phyloP scores from a whole-genome alignment of 2,797 vertebrate genomes.

The Australoheros facetus region DNA sequence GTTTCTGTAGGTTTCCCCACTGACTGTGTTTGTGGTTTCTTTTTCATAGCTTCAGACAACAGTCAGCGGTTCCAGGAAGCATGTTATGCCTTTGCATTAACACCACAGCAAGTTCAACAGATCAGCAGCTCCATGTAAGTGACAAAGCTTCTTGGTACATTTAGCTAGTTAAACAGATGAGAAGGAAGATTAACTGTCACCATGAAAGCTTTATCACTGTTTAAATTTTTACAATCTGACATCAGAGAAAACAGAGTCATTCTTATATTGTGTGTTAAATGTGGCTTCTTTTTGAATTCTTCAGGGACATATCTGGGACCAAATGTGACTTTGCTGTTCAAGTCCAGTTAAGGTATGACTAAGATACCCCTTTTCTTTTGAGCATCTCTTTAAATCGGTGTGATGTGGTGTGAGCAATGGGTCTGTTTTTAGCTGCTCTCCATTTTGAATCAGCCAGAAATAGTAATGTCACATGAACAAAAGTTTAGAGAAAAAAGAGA shows the following conservation, averaged over 20 bases:
- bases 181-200: neutral
- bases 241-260: neutral
- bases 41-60: conserved; percentile 89
- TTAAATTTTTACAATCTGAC: neutral
- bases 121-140: conserved; percentile 99
- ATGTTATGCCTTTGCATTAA: conserved; percentile 97
- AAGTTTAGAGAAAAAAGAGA: neutral
- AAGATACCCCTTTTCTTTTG: neutral
- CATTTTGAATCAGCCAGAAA: conserved; percentile 17
- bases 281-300: conserved; percentile 31
- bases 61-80: conserved; percentile 98
- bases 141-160: neutral
- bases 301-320: conserved; percentile 99
- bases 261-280: neutral
- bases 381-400: conserved; percentile 7
- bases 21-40: conserved; percentile 26
- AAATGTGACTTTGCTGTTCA: conserved; percentile 99
- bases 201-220: neutral
- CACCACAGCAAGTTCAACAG: conserved; percentile 97
- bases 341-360: conserved; percentile 94
- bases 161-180: neutral
- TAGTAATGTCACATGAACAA: neutral
- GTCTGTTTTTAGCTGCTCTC: conserved; percentile 2
- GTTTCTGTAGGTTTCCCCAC: neutral
- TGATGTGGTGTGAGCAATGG: neutral